Evolutionary conservation across 2,888 invertebrate species (phyloP), one percentile per base, ranked within the genome.

Genomic region (Latheticus oryzae): DNA sequence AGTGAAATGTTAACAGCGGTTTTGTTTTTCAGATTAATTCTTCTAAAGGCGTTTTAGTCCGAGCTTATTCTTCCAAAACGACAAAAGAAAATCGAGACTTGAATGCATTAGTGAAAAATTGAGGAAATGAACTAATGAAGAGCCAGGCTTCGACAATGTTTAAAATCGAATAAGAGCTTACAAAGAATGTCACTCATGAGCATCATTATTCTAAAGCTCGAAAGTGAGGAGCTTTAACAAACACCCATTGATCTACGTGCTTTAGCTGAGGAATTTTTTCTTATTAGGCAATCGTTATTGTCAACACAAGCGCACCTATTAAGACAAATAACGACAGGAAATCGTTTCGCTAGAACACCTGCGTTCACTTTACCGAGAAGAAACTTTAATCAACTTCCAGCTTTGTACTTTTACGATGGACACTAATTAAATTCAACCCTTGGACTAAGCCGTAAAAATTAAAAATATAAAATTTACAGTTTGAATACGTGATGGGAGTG

Each of bases 321-420:
- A 63, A 67, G 67, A 71, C 70, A 70, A 71, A 71, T 71, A 71
- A 43, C 15, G 43, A n/a, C 28, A 12, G 28, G n/a, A 43, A 26
- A 28, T 26, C 43, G 28, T 70, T 69, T 65, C 58, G 62, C 53
- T 54, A 60, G 61, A 67, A 66, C 72, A 72, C 72, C 72, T 72
- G 72, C 58, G 72, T 65, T 23, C 66, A 60, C 56, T 37, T 19
- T 51, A 32, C 56, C 16, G 17, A 37, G 12, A 24, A 7, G 21
- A 45, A 48, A 50, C 48, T 32, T 38, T 57, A 48, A 42, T 50
- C 48, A 48, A 47, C 56, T 43, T 40, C 37, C n/a, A 45, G 40
- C 5, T 40, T 43, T 43, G 17, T 47, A 13, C 47, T 47, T 48
- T 33, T 47, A 47, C 47, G 33, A 33, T 23, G 32, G 13, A 21